Evolutionary conservation across 2,797 vertebrate species (phyloP).

Genomic region (Petrocephalus sullivani): DNA sequence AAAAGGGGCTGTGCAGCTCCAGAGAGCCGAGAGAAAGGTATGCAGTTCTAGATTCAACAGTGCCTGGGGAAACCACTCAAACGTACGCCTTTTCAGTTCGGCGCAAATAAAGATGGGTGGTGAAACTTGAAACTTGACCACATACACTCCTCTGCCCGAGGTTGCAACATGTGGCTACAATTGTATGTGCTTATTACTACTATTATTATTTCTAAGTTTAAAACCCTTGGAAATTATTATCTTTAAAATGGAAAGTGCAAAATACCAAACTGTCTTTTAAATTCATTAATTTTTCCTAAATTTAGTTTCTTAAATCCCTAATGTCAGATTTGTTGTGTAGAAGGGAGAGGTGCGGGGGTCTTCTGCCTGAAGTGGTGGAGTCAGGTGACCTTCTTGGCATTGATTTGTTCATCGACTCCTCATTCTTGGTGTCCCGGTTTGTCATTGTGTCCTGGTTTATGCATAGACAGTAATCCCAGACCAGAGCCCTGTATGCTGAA

Average conservation of each 20-base stretch:
- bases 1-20: not conserved
- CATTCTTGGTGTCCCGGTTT: not conserved
- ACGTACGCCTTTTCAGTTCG: slow-evolving; percentile 42
- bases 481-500: not conserved
- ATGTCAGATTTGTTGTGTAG: not conserved
- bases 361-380: not conserved
- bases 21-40: not conserved
- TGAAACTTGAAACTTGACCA: slow-evolving; percentile 33
- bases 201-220: not conserved
- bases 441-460: not conserved
- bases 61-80: not conserved
- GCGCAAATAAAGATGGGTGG: slow-evolving; percentile 54
- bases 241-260: not conserved
- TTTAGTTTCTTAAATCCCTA: not conserved
- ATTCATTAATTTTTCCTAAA: not conserved
- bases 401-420: not conserved
- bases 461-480: not conserved
- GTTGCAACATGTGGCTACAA: not conserved
- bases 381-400: not conserved
- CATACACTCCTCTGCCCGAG: slow-evolving; percentile 34
- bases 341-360: not conserved
- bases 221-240: not conserved
- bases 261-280: not conserved
- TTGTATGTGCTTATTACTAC: slow-evolving; percentile 1
- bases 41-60: slow-evolving; percentile 4